Evolutionary conservation across 2,113 vertebrate species (phyloP), one percentile per base, ranked within the genome.

Genomic region (Tragelaphus strepsiceros): DNA sequence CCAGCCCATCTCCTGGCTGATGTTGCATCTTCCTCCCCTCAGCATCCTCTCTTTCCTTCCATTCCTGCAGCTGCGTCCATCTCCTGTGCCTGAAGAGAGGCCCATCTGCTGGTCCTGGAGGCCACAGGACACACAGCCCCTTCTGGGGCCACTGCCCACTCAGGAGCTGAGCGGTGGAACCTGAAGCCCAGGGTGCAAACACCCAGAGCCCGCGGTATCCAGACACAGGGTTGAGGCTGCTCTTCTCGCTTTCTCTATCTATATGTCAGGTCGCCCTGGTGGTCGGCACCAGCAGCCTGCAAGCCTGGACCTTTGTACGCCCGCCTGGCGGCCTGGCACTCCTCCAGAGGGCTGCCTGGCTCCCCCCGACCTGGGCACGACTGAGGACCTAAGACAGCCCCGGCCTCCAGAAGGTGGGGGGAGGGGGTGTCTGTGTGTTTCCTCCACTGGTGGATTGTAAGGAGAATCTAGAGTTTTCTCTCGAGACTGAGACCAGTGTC

Each of bases 31-130:
- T n/a, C 49, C 10, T 22, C 19, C 49, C 80, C 17, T 13, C 49
- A 22, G 30, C 80, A 21, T n/a, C 30, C 16, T 19, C 78, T 22
- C 78, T 32, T 32, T 53, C 28, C 30, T n/a, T 11, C 12, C 78
- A 32, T n/a, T 53, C 30, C 80, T 1, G 1, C 0, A 0, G 80
- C 80, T 2, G 5, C 7, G 30, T 32, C 62, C 1, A 0, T 53
- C 49, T 82, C 80, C 30, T 53, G 30, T 22, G 30, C 28, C 49
- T 54, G 17, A 54, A 51, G 30, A n/a, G 2, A 19, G 49, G 2
- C 51, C 3, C 5, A 6, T 82, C 51, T n/a, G 80, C 49, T 53
- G 80, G 51, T 30, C 80, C 80, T 51, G 7, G 2, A n/a, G 80
- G 80, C 46, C 17, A 16, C 1, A 0, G 51, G 51, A 13, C 2